Evolutionary conservation across 2,113 vertebrate species (phyloP).

Genomic region (Fukomys damarensis): DNA sequence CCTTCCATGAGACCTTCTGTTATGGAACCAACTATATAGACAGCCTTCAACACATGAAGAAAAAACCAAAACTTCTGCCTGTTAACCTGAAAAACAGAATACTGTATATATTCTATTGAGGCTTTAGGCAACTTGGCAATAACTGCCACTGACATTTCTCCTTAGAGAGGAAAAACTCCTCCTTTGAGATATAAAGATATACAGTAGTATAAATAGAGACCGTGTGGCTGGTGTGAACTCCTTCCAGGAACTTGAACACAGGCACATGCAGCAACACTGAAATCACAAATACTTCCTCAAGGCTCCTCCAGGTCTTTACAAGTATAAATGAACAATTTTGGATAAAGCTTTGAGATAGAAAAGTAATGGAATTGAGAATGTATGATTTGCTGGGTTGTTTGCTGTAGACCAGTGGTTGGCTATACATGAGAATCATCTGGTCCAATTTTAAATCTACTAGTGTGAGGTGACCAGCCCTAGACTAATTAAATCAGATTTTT

Average conservation of each 20-base stretch:
- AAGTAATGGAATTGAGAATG: not conserved
- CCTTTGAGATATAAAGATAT: not conserved
- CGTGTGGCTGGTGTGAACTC: not conserved
- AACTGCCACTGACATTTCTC: not conserved
- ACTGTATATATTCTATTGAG: not conserved
- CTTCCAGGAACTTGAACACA: not conserved
- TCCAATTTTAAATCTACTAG: not conserved
- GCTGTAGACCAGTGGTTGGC: not conserved
- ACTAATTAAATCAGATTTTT: not conserved
- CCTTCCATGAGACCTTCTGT: not conserved
- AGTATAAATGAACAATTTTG: not conserved
- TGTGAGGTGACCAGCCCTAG: not conserved
- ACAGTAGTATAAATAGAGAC: not conserved
- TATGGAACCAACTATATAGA: slow-evolving; percentile 9
- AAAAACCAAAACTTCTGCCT: not conserved
- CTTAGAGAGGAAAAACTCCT: not conserved
- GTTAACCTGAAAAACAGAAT: not conserved
- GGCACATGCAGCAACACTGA: not conserved
- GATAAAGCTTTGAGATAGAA: slow-evolving; percentile 29
- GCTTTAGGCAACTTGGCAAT: not conserved
- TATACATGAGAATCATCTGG: not conserved
- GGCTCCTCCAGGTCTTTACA: not conserved
- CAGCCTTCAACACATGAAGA: not conserved
- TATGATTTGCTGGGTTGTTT: not conserved
- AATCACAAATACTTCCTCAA: not conserved